These are phyloP conservation scores for Drosophila parvula DNA, from an alignment of 1,140 invertebrate genomes.

Conservation along the genomic window DNA sequence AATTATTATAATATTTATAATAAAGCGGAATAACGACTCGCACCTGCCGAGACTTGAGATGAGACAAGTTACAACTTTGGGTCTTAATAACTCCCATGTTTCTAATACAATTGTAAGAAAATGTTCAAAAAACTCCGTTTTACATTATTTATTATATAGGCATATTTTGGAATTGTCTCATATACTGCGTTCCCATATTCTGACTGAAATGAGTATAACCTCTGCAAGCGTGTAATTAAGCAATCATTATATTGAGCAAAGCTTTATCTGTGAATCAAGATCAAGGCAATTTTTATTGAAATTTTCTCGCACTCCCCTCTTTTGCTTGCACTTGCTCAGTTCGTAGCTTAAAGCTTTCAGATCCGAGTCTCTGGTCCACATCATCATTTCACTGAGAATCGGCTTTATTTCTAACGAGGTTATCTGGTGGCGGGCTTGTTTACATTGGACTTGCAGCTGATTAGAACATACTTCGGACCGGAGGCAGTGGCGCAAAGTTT, in stretches of 20 bases:
- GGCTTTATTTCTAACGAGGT: constrained; percentile 18
- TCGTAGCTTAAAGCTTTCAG: constrained; percentile 19
- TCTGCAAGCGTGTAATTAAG: not conserved
- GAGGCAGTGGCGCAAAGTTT: not conserved
- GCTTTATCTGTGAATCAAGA: not conserved
- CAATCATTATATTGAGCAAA: not conserved
- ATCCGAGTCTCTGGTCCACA: constrained; percentile 10
- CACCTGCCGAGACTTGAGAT: too few species aligned
- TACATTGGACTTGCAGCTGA: constrained; percentile 42
- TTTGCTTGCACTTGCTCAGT: not conserved
- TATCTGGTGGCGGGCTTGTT: constrained; percentile 31
- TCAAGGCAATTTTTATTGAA: not conserved
- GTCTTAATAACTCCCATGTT: too few species aligned
- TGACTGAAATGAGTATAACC: not conserved
- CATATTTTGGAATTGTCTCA: too few species aligned
- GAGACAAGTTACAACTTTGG: too few species aligned
- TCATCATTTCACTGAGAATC: constrained; percentile 10
- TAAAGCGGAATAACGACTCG: too few species aligned
- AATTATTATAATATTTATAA: too few species aligned
- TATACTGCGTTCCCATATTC: too few species aligned
- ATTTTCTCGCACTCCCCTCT: not conserved
- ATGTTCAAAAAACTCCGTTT: too few species aligned
- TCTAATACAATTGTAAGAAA: too few species aligned
- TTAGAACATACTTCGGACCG: constrained; percentile 11
- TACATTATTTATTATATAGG: too few species aligned